Conservation (phyloP, 64 coral and sea anemone species). For the Platygyra sinensis region DNA sequence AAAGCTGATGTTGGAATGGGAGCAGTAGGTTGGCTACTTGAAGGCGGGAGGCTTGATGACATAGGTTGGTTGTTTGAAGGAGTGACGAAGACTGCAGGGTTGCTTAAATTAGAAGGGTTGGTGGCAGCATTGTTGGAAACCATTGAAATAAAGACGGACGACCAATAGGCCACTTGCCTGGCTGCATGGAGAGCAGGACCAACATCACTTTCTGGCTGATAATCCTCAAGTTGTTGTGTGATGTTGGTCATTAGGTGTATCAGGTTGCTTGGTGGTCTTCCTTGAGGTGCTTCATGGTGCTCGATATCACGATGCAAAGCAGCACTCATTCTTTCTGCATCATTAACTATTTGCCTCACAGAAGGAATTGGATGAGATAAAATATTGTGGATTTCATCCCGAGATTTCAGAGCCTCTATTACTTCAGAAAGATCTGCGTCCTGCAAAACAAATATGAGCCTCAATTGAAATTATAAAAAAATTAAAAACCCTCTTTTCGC, state of each 20-base stretch:
- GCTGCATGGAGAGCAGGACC: constrained; percentile 17
- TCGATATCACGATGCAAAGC: not conserved
- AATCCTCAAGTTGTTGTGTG: not conserved
- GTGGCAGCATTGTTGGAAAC: not conserved
- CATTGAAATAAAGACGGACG: not conserved
- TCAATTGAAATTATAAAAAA: no score
- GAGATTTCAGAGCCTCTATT: no score
- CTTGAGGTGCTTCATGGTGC: not conserved
- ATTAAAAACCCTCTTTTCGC: no score
- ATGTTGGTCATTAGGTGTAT: not conserved
- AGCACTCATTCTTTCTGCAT: no score
- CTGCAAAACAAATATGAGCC: no score
- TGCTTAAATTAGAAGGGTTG: not conserved
- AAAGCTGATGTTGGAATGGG: not conserved
- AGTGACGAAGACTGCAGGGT: not conserved
- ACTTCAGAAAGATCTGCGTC: no score
- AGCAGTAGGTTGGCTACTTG: not conserved
- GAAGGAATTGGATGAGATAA: no score
- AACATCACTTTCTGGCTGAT: constrained; percentile 17
- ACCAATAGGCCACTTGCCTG: constrained; percentile 13
- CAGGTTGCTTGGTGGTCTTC: constrained; percentile 1
- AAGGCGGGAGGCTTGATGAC: not conserved
- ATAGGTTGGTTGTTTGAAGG: no score
- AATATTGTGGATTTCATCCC: no score
- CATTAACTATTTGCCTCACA: no score